Evolutionary conservation across 2,888 invertebrate species (phyloP).

Genomic region (Tachina fera): DNA sequence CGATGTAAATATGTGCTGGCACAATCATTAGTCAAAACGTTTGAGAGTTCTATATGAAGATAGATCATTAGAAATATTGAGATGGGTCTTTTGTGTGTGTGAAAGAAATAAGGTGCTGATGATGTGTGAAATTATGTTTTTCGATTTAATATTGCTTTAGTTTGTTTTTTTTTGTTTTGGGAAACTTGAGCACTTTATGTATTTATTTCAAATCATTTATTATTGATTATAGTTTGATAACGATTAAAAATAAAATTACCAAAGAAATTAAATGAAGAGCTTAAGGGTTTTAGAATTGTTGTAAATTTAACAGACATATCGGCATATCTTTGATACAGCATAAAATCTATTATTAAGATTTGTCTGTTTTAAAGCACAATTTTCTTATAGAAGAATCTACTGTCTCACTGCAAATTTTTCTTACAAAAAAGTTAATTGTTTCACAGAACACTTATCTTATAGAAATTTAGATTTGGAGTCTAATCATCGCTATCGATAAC

Average conservation of each 20-base stretch:
- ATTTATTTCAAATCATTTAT: conserved; percentile 60
- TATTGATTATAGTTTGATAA: conserved; percentile 36
- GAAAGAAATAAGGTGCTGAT: conserved; percentile 56
- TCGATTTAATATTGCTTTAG: neutral
- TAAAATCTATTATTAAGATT: neutral
- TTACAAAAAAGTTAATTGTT: too few relatives aligned
- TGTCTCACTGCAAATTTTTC: too few relatives aligned
- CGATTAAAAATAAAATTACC: neutral
- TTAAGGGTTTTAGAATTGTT: conserved; percentile 8
- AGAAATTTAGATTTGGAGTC: too few relatives aligned
- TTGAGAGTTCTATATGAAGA: conserved; percentile 50
- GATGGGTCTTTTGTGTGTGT: conserved; percentile 41
- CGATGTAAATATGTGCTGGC: neutral
- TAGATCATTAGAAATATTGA: conserved; percentile 68
- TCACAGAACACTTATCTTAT: too few relatives aligned
- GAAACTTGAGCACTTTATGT: conserved; percentile 10
- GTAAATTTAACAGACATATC: neutral
- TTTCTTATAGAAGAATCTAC: neutral
- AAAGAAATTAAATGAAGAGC: neutral
- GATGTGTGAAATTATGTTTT: conserved; percentile 64
- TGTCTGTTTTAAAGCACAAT: too few relatives aligned
- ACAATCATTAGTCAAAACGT: conserved; percentile 57
- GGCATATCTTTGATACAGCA: neutral
- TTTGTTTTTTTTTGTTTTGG: conserved; percentile 10
- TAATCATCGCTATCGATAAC: too few relatives aligned